Evolutionary conservation across 2,797 vertebrate genomes (phyloP).

Genomic region (Brotula barbata): DNA sequence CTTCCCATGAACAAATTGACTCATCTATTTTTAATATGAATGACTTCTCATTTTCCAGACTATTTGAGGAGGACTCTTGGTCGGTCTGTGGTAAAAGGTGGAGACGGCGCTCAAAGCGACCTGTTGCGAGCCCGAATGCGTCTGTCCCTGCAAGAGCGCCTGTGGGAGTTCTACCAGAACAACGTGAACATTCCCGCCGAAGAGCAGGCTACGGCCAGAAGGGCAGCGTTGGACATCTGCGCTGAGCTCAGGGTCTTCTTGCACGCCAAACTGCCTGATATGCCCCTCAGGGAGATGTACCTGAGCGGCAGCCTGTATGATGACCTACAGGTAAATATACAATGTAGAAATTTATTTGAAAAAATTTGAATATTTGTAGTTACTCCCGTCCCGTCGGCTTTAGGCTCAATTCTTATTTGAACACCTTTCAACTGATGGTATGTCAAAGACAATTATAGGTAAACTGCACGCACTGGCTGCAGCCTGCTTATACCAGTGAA

Average conservation of each 20-base stretch:
- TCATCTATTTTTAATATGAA: neutral
- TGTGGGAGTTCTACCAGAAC: constrained; percentile 88
- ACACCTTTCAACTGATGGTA: no score
- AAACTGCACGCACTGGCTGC: no score
- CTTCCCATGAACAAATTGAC: no score
- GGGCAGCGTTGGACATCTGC: constrained; percentile 95
- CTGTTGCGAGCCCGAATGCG: constrained; percentile 83
- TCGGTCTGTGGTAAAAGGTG: constrained; percentile 54
- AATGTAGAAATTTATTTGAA: neutral
- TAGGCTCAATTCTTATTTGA: no score
- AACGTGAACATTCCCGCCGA: constrained; percentile 85
- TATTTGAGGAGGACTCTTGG: constrained; percentile 67
- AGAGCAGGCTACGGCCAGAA: constrained; percentile 90
- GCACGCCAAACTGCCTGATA: constrained; percentile 93
- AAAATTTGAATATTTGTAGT: no score
- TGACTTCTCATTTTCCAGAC: constrained; percentile 52
- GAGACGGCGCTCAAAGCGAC: constrained; percentile 59
- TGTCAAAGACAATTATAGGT: no score
- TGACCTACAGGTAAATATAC: constrained; percentile 86
- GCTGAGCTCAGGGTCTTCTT: constrained; percentile 92
- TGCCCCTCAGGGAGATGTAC: constrained; percentile 98
- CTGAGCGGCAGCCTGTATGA: constrained; percentile 97
- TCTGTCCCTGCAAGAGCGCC: constrained; percentile 92
- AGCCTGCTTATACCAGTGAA: no score
- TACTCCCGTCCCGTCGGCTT: no score